Conservation (phyloP, 1,140 invertebrate genomes). For the Hirudo medicinalis region DNA sequence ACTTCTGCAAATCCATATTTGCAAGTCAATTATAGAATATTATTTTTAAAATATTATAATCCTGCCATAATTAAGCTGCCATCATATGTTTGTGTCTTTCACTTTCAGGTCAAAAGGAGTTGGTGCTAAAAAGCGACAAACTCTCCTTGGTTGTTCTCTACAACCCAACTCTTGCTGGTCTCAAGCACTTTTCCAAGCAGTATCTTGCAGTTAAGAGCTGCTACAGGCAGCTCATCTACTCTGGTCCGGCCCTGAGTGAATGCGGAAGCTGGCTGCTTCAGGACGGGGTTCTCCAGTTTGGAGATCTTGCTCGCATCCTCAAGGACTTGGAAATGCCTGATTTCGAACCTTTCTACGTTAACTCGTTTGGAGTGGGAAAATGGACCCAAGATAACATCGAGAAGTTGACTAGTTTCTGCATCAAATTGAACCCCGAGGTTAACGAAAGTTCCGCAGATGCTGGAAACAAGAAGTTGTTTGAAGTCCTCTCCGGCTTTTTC, state of each 20-base stretch:
- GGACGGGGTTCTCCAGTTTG: background rate
- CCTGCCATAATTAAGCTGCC: too few relatives aligned
- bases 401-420: conserved; percentile 9
- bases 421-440: conserved; percentile 9
- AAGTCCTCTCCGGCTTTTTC: background rate
- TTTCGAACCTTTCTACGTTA: conserved; percentile 9
- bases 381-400: conserved; percentile 7
- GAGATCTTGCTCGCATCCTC: conserved; percentile 1
- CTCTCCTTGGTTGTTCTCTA: background rate
- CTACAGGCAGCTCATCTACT: conserved; percentile 6
- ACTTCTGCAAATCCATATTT: too few relatives aligned
- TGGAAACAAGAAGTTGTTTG: background rate
- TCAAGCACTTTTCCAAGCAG: background rate
- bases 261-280: conserved; percentile 5
- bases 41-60: too few relatives aligned
- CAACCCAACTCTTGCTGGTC: background rate
- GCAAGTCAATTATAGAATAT: too few relatives aligned
- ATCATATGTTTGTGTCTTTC: background rate
- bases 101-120: conserved; percentile 8
- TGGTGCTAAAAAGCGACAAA: background rate
- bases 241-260: background rate
- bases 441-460: background rate
- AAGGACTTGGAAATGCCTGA: conserved; percentile 4
- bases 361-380: background rate
- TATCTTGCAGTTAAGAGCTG: conserved; percentile 5